Conservation (phyloP, 2,888 invertebrate genomes). For the Pheosia gnoma region DNA sequence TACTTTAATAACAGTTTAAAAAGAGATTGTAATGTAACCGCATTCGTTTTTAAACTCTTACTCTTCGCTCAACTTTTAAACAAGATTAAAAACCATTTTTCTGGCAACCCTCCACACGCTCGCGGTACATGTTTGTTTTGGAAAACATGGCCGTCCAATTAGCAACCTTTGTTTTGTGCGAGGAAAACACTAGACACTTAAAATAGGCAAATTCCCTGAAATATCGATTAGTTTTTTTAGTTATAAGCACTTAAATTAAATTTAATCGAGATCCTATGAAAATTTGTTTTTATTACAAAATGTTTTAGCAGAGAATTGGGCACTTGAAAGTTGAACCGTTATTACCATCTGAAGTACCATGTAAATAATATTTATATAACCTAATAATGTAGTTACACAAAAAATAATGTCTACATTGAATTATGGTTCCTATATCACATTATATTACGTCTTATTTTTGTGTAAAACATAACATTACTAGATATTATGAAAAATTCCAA, state of each 20-base stretch:
- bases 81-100: conserved; percentile 37
- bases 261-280: too few species aligned
- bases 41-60: conserved; percentile 1
- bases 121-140: conserved; percentile 34
- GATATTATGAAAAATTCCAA: neutral
- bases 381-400: too few species aligned
- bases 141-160: conserved; percentile 34
- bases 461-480: neutral
- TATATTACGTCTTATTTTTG: too few species aligned
- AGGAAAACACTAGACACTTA: neutral
- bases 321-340: neutral
- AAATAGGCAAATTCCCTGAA: neutral
- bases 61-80: conserved; percentile 2
- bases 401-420: too few species aligned
- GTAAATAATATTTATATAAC: neutral
- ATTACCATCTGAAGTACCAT: neutral
- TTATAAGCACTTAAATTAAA: too few species aligned
- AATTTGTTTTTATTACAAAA: neutral
- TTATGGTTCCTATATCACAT: too few species aligned
- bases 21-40: neutral
- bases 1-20: too few species aligned
- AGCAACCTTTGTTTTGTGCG: conserved; percentile 23
- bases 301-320: too few species aligned
- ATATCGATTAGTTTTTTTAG: neutral
- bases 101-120: conserved; percentile 22